Evolutionary conservation across 2,113 vertebrate genomes (phyloP).

Genomic region (Albula glossodonta): DNA sequence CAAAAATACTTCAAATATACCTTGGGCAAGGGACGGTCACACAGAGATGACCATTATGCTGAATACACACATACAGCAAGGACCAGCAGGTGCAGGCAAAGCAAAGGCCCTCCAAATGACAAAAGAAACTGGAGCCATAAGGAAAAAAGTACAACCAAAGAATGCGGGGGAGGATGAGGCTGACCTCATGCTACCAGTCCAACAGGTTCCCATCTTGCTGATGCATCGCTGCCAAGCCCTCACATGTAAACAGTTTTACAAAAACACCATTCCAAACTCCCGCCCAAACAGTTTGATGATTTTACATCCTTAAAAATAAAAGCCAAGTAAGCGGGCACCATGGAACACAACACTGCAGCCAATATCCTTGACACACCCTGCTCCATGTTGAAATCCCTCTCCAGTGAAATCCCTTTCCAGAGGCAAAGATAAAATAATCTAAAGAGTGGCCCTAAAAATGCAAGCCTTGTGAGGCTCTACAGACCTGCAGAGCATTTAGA

Average conservation of each 20-base stretch:
- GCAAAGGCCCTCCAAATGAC: neutral
- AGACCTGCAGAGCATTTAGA: neutral
- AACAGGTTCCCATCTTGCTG: neutral
- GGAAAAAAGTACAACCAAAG: neutral
- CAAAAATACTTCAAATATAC: neutral
- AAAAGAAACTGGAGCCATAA: neutral
- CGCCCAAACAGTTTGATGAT: neutral
- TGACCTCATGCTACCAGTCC: constrained; percentile 3
- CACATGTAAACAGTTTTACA: neutral
- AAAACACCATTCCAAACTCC: neutral
- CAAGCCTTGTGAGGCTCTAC: neutral
- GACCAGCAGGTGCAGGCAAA: neutral
- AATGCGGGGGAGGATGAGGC: neutral
- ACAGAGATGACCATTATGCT: neutral
- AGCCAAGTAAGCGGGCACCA: neutral
- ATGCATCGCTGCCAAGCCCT: neutral
- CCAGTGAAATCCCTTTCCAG: neutral
- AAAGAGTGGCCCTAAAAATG: neutral
- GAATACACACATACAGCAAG: neutral
- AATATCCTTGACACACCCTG: neutral
- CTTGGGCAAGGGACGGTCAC: neutral
- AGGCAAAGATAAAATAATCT: neutral
- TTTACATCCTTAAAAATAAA: neutral
- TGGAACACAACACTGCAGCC: neutral
- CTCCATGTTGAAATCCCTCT: neutral